phyloP scores from a whole-genome alignment of 2,797 vertebrate genomes.

The Crax fasciolata region DNA sequence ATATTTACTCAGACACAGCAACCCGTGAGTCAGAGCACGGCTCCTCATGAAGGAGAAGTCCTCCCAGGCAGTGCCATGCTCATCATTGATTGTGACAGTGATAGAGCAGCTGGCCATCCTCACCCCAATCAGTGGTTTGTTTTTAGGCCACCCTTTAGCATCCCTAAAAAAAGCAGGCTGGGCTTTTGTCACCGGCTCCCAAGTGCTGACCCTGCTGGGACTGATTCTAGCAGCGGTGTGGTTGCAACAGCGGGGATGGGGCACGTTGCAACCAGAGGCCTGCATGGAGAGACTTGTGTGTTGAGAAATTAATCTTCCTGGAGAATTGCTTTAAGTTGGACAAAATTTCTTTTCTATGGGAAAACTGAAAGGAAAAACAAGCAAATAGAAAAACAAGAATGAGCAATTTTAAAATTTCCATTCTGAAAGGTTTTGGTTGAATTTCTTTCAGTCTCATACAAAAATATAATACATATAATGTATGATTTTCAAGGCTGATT shows the following conservation, averaged over 20 bases:
- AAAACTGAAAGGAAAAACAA: not conserved
- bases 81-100: not conserved
- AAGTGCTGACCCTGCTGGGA: not conserved
- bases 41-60: slow-evolving; percentile 7
- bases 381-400: not conserved
- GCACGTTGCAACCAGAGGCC: rapidly evolving
- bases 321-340: not conserved
- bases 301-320: not conserved
- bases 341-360: not conserved
- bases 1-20: slow-evolving; percentile 27
- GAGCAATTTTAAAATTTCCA: not conserved
- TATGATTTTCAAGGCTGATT: not conserved
- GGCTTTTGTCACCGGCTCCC: not conserved
- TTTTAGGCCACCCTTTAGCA: slow-evolving; percentile 51
- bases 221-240: not conserved
- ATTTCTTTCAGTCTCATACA: not conserved
- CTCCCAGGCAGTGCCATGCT: not conserved
- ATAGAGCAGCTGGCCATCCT: slow-evolving; percentile 22
- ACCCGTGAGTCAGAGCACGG: slow-evolving; percentile 7
- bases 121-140: not conserved
- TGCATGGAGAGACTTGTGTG: not conserved
- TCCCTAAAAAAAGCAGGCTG: not conserved
- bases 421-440: not conserved
- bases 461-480: not conserved
- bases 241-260: not conserved